Percentiles rank a stretch among this genome's conserved stretches.
phyloP scores from a whole-genome alignment of 2,797 vertebrate species.

The Squalus acanthias region DNA sequence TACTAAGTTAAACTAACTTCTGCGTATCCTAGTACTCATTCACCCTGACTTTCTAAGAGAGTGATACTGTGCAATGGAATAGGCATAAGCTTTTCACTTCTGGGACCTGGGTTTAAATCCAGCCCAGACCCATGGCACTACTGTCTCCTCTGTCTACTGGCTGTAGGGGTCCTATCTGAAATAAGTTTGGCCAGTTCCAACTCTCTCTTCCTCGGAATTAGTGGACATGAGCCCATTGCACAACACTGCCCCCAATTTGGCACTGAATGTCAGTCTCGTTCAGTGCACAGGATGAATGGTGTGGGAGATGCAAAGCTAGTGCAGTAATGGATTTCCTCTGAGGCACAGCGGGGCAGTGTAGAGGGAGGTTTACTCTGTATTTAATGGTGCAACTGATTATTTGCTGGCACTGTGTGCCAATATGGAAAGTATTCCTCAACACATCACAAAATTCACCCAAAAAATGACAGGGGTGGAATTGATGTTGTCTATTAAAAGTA shows the following conservation, averaged over 20 bases:
- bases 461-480: not conserved
- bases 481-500: no score
- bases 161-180: not conserved
- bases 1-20: not conserved
- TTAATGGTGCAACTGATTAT: not conserved
- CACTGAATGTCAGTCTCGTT: not conserved
- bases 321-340: not conserved
- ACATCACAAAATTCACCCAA: not conserved
- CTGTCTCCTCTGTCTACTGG: no score
- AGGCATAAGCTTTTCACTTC: not conserved
- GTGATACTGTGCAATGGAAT: not conserved
- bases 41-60: not conserved
- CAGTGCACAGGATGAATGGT: not conserved
- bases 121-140: not conserved
- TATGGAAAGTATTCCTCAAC: not conserved
- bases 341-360: not conserved
- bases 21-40: not conserved
- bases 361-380: not conserved
- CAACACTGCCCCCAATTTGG: not conserved
- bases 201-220: not conserved
- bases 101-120: not conserved
- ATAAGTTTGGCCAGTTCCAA: not conserved
- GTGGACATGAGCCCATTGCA: not conserved
- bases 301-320: not conserved
- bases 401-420: not conserved